Percentiles rank a stretch among this genome's conserved stretches.
Conservation (phyloP, 1,140 invertebrate species). For the Drosophila orena region DNA sequence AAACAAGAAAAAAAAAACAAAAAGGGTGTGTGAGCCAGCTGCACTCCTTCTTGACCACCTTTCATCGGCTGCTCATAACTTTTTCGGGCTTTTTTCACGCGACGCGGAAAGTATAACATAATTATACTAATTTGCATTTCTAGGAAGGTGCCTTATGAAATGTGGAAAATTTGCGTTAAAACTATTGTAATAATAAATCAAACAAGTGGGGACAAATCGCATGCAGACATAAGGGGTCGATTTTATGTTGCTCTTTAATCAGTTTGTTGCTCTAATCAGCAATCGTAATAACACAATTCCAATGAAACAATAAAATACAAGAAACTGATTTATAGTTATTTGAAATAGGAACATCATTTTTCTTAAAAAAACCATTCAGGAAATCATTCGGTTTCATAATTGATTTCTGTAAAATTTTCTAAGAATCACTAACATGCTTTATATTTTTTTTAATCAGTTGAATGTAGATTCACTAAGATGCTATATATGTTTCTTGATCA, state of each 20-base stretch:
- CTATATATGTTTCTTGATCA: too few relatives aligned
- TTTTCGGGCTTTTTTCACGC: constrained; percentile 18
- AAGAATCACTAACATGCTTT: too few relatives aligned
- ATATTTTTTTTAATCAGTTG: too few relatives aligned
- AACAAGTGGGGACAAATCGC: constrained; percentile 40
- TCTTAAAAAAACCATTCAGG: not conserved
- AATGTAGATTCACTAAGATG: too few relatives aligned
- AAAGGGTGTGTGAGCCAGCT: constrained; percentile 28
- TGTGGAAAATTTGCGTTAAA: constrained; percentile 65
- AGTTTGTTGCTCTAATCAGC: constrained; percentile 17
- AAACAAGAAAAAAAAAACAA: constrained; percentile 8
- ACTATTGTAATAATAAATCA: constrained; percentile 74
- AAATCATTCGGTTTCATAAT: too few relatives aligned
- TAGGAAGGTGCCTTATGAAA: constrained; percentile 30
- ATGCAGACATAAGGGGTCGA: not conserved
- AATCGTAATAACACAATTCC: too few relatives aligned
- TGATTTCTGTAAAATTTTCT: too few relatives aligned
- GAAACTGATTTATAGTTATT: too few relatives aligned
- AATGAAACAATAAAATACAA: not conserved
- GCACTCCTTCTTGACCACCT: constrained; percentile 45
- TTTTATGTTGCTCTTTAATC: constrained; percentile 18
- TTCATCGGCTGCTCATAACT: constrained; percentile 34
- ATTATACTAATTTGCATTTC: constrained; percentile 79
- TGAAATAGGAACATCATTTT: not conserved
- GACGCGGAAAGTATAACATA: constrained; percentile 56